Evolutionary conservation across 2,797 vertebrate species (phyloP).

Genomic region (Notolabrus celidotus): DNA sequence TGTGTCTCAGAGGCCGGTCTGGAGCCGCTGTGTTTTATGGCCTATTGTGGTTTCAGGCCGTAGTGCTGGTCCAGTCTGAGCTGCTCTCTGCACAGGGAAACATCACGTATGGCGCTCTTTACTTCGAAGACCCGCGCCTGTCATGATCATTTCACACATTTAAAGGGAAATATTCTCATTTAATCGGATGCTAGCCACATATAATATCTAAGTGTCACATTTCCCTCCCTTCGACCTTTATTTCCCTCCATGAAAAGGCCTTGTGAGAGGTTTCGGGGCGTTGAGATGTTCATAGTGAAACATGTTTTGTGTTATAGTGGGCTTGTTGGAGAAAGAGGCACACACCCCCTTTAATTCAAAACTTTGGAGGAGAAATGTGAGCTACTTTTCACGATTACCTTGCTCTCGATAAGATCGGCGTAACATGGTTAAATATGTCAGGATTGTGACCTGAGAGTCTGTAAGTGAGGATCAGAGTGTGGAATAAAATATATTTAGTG

Average conservation of each 20-base stretch:
- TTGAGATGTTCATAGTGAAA: constrained; percentile 50
- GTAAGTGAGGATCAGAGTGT: background rate
- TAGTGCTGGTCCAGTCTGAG: constrained; percentile 54
- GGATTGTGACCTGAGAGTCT: background rate
- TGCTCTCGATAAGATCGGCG: background rate
- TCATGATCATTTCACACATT: constrained; percentile 72
- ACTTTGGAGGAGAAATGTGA: constrained; percentile 66
- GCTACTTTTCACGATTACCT: constrained; percentile 23
- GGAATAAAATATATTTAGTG: constrained; percentile 39
- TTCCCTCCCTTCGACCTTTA: constrained; percentile 52
- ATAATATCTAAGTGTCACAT: constrained; percentile 24
- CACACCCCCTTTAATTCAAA: constrained; percentile 85
- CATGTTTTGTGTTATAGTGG: constrained; percentile 56
- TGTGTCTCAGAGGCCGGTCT: background rate
- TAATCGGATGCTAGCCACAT: constrained; percentile 16
- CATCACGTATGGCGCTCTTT: constrained; percentile 82
- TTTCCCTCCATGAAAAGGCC: constrained; percentile 59
- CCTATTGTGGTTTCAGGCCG: constrained; percentile 70
- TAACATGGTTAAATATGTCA: background rate
- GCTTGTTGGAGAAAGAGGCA: constrained; percentile 62
- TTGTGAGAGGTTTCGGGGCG: constrained; percentile 53
- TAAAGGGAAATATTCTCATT: constrained; percentile 74
- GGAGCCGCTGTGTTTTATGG: constrained; percentile 28
- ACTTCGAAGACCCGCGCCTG: constrained; percentile 76
- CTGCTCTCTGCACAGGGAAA: constrained; percentile 60